Evolutionary conservation across 2,113 vertebrate species (phyloP).

Genomic region (Leucopsar rothschildi): DNA sequence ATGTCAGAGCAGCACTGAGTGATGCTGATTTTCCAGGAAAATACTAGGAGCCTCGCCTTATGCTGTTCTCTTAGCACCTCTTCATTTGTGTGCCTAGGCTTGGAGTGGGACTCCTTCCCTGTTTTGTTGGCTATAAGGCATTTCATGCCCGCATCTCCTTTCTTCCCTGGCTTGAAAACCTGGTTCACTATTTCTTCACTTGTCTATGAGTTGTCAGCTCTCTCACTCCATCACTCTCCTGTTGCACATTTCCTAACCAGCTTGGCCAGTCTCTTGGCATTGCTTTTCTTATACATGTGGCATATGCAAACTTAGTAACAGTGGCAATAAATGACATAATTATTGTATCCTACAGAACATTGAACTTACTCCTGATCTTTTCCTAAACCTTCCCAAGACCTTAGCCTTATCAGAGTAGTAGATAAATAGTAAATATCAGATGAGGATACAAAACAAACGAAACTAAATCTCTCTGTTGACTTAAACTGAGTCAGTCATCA

Average conservation of each 20-base stretch:
- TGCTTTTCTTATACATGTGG: background rate
- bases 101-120: background rate
- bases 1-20: background rate
- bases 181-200: background rate
- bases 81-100: background rate
- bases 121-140: background rate
- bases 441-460: background rate
- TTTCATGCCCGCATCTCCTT: background rate
- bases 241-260: background rate
- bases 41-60: background rate
- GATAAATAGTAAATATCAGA: background rate
- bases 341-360: background rate
- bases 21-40: background rate
- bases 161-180: background rate
- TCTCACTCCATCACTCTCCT: fast-evolving
- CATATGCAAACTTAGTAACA: background rate
- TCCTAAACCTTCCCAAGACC: background rate
- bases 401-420: background rate
- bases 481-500: background rate
- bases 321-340: background rate
- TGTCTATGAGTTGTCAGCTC: background rate
- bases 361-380: background rate
- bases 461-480: background rate
- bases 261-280: background rate
- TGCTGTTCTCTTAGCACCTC: background rate